Conservation (phyloP, 2,797 vertebrate genomes). For the Syngnathus acus region DNA sequence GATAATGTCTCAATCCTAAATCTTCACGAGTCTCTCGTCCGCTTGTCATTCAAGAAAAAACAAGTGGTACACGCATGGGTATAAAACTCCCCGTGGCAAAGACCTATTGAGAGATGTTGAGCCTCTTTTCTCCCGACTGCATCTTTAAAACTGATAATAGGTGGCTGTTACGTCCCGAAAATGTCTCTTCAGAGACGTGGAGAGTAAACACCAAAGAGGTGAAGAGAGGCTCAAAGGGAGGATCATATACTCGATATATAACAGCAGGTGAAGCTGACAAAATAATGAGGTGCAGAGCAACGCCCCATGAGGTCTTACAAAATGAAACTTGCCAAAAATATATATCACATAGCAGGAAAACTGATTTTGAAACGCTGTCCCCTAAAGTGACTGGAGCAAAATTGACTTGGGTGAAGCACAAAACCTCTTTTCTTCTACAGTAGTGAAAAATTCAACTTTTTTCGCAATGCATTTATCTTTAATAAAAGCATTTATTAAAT, state of each 20-base stretch:
- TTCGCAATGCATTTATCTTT: too few relatives aligned
- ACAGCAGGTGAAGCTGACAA: neutral
- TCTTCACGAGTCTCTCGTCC: constrained; percentile 27
- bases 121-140: neutral
- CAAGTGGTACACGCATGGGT: constrained; percentile 11
- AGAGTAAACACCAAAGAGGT: constrained; percentile 19
- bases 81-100: neutral
- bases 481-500: too few relatives aligned
- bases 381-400: neutral
- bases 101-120: neutral
- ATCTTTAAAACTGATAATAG: constrained; percentile 26
- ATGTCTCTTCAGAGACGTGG: constrained; percentile 25
- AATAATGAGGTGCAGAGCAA: neutral
- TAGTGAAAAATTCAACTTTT: too few relatives aligned
- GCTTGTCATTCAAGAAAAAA: constrained; percentile 9
- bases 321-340: neutral
- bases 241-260: constrained; percentile 8
- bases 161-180: constrained; percentile 15
- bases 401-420: neutral
- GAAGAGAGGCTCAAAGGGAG: constrained; percentile 22
- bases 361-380: neutral
- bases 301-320: neutral
- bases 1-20: constrained; percentile 50
- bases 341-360: neutral
- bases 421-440: too few relatives aligned